Evolutionary conservation across 2,113 vertebrate species (phyloP).

Genomic region (Merops nubicus): DNA sequence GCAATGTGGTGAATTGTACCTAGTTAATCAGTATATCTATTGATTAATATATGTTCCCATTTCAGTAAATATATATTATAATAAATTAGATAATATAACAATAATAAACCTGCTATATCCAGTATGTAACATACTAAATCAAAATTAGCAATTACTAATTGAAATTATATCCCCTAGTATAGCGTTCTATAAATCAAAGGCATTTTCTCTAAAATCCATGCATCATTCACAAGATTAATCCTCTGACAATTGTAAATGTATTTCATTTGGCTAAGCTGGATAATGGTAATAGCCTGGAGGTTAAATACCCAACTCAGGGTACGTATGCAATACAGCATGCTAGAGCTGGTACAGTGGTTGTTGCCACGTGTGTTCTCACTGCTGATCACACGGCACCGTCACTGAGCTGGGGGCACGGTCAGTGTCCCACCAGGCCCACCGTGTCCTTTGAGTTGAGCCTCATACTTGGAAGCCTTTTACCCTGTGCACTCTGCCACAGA

Average conservation of each 20-base stretch:
- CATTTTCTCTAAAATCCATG: conserved; percentile 31
- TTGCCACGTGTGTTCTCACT: not conserved
- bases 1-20: not conserved
- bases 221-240: conserved; percentile 58
- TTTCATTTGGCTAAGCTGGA: conserved; percentile 40
- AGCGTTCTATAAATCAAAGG: conserved; percentile 60
- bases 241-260: conserved; percentile 54
- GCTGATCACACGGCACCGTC: not conserved
- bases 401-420: not conserved
- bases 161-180: conserved; percentile 46
- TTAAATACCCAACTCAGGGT: not conserved
- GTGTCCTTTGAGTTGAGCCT: not conserved
- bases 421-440: not conserved
- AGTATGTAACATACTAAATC: conserved; percentile 44
- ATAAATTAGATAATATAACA: conserved; percentile 40
- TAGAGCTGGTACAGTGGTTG: not conserved
- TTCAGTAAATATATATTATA: conserved; percentile 52
- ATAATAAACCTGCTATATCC: conserved; percentile 43
- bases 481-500: not conserved
- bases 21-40: conserved; percentile 37
- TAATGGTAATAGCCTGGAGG: conserved; percentile 33
- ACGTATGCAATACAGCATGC: not conserved
- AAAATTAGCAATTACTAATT: conserved; percentile 67
- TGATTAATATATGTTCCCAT: conserved; percentile 55
- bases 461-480: not conserved